Evolutionary conservation across 2,888 invertebrate species (phyloP), one percentile per base, ranked within the genome.

Genomic region (Uropetala carovei): DNA sequence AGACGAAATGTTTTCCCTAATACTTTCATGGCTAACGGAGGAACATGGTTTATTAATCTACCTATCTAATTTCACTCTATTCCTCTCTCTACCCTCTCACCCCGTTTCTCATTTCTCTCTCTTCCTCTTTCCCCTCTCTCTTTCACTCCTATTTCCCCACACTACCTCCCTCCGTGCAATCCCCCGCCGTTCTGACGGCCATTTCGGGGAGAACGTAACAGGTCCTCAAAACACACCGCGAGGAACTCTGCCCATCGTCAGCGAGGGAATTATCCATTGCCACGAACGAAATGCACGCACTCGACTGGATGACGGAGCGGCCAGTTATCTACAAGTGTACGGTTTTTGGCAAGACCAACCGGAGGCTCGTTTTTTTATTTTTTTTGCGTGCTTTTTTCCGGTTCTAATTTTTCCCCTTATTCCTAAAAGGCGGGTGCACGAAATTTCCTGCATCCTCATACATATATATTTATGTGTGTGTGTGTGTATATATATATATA

Each of bases 201-300:
- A 89, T 64, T 83, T 89, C 89, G 89, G 68, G 75, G 75, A 64
- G 64, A 89, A 89, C 89, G 89, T 89, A 89, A 89, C 89, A 89
- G 89, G 89, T 89, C 89, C 89, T 68, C 89, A 60, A 27, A 57
- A 83, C 83, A 83, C 83, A n/a, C 22, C 75, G n/a, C 68, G n/a
- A 68, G n/a, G 9, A 75, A 75, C 22, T 75, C 75, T 27, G 13
- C 75, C 27, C 75, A 75, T 75, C 75, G 27, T 22, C 22, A 16
- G 43, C 83, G 83, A n/a, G 83, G 83, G 64, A 18, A 57, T 83
- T n/a, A 83, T 83, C 83, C 83, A 57, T 43, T 57, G 56, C 83
- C 83, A 83, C 57, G 83, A 43, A 43, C 43, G 43, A 83, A 83
- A 83, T 27, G 83, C 83, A 83, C 83, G 83, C 83, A 30, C 83